phyloP scores from a whole-genome alignment of 2,888 invertebrate genomes.

The Lasioglossum malachurum region DNA sequence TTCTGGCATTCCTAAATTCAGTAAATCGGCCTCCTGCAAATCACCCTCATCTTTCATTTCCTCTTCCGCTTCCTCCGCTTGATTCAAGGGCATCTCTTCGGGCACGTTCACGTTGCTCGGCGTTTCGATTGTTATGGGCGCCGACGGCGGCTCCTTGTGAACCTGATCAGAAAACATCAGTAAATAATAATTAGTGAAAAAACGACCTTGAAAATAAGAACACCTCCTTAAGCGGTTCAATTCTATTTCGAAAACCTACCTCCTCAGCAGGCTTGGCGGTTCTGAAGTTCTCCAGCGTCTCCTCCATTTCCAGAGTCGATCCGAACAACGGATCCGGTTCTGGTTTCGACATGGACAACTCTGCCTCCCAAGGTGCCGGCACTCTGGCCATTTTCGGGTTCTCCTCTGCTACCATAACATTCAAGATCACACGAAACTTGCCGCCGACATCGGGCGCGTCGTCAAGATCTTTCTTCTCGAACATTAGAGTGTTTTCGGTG shows the following conservation, averaged over 20 bases:
- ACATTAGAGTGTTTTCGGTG: constrained; percentile 91
- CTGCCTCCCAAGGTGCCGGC: constrained; percentile 91
- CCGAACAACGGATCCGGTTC: constrained; percentile 89
- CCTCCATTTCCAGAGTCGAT: constrained; percentile 92
- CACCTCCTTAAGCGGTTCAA: neutral
- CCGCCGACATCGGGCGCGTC: constrained; percentile 90
- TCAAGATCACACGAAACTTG: constrained; percentile 89
- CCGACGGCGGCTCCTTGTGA: constrained; percentile 21
- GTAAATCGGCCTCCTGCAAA: constrained; percentile 81
- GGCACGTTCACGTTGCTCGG: constrained; percentile 19
- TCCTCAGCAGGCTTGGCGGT: constrained; percentile 58
- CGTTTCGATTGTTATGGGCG: constrained; percentile 13
- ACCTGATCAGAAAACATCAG: constrained; percentile 10
- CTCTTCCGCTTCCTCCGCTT: constrained; percentile 40
- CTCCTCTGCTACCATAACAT: constrained; percentile 90
- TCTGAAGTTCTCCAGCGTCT: constrained; percentile 92
- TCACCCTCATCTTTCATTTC: constrained; percentile 52
- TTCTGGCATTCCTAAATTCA: constrained; percentile 80
- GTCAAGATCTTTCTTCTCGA: constrained; percentile 92
- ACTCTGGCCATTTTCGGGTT: constrained; percentile 89
- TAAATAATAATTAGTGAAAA: too few relatives aligned
- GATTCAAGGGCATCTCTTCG: constrained; percentile 22
- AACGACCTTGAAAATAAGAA: neutral
- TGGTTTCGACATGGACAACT: constrained; percentile 86
- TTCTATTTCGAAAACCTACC: constrained; percentile 85